phyloP scores from a whole-genome alignment of 2,888 invertebrate genomes.

The Scaptomyza cyrtandrae region DNA sequence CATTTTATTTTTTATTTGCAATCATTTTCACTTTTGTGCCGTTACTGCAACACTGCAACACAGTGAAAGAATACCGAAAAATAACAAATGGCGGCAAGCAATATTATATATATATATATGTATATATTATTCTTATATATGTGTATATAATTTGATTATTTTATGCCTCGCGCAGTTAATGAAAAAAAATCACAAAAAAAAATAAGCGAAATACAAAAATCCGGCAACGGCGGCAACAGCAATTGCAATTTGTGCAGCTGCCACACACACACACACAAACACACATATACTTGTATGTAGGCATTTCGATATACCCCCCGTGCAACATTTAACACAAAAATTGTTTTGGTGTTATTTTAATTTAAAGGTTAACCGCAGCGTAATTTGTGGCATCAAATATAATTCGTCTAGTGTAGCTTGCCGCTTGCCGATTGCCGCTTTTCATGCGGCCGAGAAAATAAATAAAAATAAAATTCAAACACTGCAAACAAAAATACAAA shows the following conservation, averaged over 20 bases:
- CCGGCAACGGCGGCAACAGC: constrained; percentile 55
- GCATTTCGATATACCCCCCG: neutral
- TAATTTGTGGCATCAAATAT: constrained; percentile 82
- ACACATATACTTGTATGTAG: neutral
- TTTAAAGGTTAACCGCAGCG: constrained; percentile 82
- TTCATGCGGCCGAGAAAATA: constrained; percentile 5
- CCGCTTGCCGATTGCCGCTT: neutral
- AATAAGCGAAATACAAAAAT: constrained; percentile 32
- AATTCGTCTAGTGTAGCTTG: constrained; percentile 71
- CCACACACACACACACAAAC: constrained; percentile 42
- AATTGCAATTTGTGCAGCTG: constrained; percentile 76
- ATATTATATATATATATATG: constrained; percentile 38
- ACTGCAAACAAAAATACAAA: constrained; percentile 6
- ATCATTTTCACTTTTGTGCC: constrained; percentile 63
- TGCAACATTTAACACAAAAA: constrained; percentile 73
- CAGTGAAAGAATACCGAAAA: constrained; percentile 15
- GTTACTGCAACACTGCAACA: neutral
- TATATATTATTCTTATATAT: neutral
- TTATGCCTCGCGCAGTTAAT: constrained; percentile 72
- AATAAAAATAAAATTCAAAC: constrained; percentile 44
- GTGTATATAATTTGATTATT: constrained; percentile 82
- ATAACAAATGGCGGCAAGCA: constrained; percentile 38
- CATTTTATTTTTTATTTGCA: constrained; percentile 35
- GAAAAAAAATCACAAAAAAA: constrained; percentile 40
- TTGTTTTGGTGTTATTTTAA: constrained; percentile 81